Percentiles rank a stretch among this genome's conserved stretches.
These are phyloP conservation scores for Crotophaga sulcirostris DNA, from an alignment of 2,113 vertebrate genomes.

Conservation along the genomic window DNA sequence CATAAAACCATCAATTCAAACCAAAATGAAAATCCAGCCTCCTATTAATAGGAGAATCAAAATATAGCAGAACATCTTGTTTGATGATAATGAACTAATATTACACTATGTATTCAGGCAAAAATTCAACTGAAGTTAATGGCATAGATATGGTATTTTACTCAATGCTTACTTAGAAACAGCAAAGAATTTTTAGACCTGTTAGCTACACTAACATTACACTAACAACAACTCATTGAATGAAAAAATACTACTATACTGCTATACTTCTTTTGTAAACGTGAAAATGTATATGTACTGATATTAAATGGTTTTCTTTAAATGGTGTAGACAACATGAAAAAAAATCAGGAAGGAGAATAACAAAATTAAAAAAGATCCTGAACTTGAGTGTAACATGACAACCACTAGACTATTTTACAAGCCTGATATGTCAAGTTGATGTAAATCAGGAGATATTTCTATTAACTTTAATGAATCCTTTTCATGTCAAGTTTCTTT, in stretches of 20 bases:
- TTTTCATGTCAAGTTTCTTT: background rate
- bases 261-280: background rate
- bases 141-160: background rate
- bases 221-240: background rate
- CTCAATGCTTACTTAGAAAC: background rate
- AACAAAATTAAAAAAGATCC: background rate
- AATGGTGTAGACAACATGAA: background rate
- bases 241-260: background rate
- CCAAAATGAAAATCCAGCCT: background rate
- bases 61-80: background rate
- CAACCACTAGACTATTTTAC: background rate
- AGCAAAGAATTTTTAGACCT: background rate
- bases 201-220: background rate
- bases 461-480: background rate
- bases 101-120: background rate
- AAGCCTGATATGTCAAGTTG: background rate
- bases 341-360: background rate
- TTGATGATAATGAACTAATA: background rate
- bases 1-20: background rate
- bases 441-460: background rate
- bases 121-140: background rate
- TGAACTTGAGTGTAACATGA: background rate
- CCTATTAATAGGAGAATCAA: background rate
- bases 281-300: background rate
- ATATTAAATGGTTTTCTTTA: background rate